Evolutionary conservation across 2,888 invertebrate genomes (phyloP), one percentile per base, ranked within the genome.

Genomic region (Ornithoptera alexandrae): DNA sequence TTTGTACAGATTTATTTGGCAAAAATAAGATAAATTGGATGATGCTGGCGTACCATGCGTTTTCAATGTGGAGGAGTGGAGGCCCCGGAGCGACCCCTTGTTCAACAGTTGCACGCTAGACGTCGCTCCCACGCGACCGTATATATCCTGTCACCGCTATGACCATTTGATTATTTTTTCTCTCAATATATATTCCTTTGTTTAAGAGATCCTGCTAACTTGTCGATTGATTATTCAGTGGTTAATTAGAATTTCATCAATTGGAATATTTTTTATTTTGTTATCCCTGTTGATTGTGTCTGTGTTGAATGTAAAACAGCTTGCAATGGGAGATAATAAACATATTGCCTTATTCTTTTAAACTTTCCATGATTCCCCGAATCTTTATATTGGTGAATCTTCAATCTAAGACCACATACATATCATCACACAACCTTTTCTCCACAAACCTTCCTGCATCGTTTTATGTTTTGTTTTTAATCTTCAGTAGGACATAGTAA

Each of bases 1-100:
- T 93, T 93, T 93, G 93, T 93, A 93, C 92, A 91, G 93, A 92
- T 91, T 91, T 92, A 92, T 92, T 93, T 93, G 92, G 92, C 92
- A 87, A 92, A 92, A 66, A 70, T 56, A 58, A 93, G 92, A 93
- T 93, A 93, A 93, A 93, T 92, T 93, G 92, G 90, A 91, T 92
- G 92, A 90, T 92, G 92, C 87, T 92, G 93, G 93, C 91, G 93
- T 89, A 91, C 84, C 81, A 85, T 92, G 92, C 87, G 87, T 93
- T 93, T 93, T 93, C 87, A 90, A 86, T 92, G 86, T 80, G 85
- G 83, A 30, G 84, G 86, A 86, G 87, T 83, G 85, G 89, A 87
- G 87, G 82, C 87, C 90, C 89, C 81, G 88, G 84, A 84, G 87
- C 82, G 82, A 83, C 87, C 87, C 81, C 73, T 86, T 84, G 88